Conservation (phyloP, 2,888 invertebrate species). For the Copidosoma aretas region DNA sequence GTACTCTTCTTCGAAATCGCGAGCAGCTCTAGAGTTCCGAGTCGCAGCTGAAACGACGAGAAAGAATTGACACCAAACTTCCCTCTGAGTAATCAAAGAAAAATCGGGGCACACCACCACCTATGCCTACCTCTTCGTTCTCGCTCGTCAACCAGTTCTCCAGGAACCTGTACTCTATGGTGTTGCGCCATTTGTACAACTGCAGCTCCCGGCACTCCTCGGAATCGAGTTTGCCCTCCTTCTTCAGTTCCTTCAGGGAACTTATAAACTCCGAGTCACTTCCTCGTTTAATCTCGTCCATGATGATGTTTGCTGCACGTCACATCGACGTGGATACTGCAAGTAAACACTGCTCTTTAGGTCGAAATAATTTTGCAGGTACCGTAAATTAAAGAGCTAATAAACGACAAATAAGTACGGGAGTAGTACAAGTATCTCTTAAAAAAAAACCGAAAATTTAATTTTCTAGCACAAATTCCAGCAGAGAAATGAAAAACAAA, state of each 20-base stretch:
- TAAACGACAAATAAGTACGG: too few species aligned
- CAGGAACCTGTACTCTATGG: conserved; percentile 65
- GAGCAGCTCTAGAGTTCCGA: conserved; percentile 73
- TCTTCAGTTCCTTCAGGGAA: conserved; percentile 44
- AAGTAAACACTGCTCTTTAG: too few species aligned
- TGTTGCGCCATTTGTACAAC: conserved; percentile 65
- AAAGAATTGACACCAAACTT: conserved; percentile 14
- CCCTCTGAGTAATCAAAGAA: too few species aligned
- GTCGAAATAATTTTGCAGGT: too few species aligned
- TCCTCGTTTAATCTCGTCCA: neutral
- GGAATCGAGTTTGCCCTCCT: conserved; percentile 48
- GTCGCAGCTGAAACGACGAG: conserved; percentile 67
- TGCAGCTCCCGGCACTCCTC: conserved; percentile 43
- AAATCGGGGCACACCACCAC: too few species aligned
- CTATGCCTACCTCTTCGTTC: conserved; percentile 72
- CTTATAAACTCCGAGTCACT: conserved; percentile 3
- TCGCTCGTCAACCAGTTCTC: conserved; percentile 67
- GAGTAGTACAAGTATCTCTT: too few species aligned
- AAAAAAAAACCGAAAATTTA: too few species aligned
- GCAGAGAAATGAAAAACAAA: too few species aligned
- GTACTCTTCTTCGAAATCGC: conserved; percentile 79
- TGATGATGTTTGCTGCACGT: neutral
- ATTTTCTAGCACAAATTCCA: too few species aligned
- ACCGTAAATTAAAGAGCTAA: too few species aligned
- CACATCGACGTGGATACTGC: too few species aligned